Percentiles rank a stretch among this genome's conserved stretches.
Evolutionary conservation across 2,797 vertebrate species (phyloP).

Genomic region (Sternotherus odoratus): DNA sequence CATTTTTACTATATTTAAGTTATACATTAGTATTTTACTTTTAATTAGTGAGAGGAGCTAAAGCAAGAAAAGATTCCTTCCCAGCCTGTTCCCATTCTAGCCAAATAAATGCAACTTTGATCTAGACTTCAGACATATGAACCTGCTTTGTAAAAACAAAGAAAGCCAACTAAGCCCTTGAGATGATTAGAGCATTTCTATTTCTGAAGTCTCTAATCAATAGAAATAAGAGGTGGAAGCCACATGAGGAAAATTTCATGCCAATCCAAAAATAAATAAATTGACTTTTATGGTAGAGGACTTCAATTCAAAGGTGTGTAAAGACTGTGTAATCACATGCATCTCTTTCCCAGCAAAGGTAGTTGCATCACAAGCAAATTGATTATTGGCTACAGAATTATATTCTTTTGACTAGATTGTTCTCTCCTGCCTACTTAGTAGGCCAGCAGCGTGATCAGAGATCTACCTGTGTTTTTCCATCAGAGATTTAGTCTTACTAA

Average conservation of each 20-base stretch:
- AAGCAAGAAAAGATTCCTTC: background rate
- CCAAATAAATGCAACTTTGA: background rate
- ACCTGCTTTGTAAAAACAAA: background rate
- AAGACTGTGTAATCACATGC: background rate
- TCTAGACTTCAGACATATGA: background rate
- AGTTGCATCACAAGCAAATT: background rate
- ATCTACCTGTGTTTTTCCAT: background rate
- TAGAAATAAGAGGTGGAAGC: background rate
- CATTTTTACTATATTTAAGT: background rate
- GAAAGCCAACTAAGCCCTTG: background rate
- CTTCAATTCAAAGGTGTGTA: background rate
- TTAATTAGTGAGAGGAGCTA: background rate
- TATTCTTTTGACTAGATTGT: background rate
- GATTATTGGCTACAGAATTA: background rate
- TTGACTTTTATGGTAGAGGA: background rate
- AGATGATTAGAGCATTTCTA: background rate
- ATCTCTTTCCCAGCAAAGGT: background rate
- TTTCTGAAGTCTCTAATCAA: background rate
- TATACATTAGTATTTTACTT: too few relatives aligned
- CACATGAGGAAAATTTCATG: background rate
- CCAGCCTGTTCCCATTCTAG: background rate
- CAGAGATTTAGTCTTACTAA: background rate
- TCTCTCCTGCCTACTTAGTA: background rate
- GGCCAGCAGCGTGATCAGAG: background rate
- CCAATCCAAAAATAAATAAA: background rate